Percentiles rank a stretch among this genome's conserved stretches.
phyloP scores from a whole-genome alignment of 2,797 vertebrate species.

The Mus spretus region DNA sequence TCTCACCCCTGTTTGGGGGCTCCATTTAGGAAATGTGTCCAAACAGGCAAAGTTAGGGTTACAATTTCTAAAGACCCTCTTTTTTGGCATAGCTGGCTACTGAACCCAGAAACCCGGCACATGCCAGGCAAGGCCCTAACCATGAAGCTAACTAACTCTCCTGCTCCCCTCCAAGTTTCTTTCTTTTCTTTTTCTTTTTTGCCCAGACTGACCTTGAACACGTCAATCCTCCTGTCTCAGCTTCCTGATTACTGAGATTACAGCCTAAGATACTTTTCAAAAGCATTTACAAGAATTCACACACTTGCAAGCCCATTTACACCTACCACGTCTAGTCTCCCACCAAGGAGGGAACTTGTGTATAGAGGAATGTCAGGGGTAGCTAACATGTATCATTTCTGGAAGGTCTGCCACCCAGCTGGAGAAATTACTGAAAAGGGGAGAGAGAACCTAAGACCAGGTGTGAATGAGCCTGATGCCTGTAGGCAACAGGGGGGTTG shows the following conservation, averaged over 20 bases:
- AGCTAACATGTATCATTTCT: background rate
- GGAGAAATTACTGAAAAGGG: background rate
- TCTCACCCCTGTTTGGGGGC: no score
- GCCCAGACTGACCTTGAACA: background rate
- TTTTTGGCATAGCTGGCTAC: background rate
- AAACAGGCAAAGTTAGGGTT: background rate
- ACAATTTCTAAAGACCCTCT: background rate
- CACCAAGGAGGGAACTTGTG: fast-evolving
- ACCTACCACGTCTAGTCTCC: background rate
- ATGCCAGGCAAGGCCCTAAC: background rate
- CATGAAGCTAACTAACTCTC: background rate
- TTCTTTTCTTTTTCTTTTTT: background rate
- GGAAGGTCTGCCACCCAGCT: background rate
- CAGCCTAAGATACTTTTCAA: background rate
- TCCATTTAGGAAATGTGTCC: background rate
- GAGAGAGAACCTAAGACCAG: background rate
- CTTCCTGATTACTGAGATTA: background rate
- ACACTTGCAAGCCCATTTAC: background rate
- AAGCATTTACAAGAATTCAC: background rate
- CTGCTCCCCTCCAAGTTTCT: background rate
- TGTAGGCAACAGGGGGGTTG: no score
- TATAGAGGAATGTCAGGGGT: background rate
- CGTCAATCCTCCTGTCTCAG: background rate
- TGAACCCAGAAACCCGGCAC: background rate
- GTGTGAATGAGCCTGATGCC: background rate